These are phyloP conservation scores for Eubucco bourcierii DNA, from an alignment of 2,113 vertebrate species.

Conservation along the genomic window DNA sequence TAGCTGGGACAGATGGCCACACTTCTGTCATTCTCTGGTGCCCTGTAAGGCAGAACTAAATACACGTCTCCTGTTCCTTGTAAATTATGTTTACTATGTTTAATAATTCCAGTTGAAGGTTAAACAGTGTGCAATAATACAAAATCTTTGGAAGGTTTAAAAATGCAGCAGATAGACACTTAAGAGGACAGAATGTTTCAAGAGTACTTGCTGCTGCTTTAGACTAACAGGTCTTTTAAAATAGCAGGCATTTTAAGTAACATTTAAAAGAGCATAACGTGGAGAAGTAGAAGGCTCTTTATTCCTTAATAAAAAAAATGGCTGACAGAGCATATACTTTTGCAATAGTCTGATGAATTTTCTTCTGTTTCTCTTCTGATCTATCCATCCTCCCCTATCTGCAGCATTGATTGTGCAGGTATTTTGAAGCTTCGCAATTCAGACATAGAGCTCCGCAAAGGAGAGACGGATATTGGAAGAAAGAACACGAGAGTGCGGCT, in stretches of 20 bases:
- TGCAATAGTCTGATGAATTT: neutral
- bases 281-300: neutral
- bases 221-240: neutral
- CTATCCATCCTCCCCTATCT: neutral
- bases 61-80: neutral
- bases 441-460: constrained; percentile 97
- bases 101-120: neutral
- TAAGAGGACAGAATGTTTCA: neutral
- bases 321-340: neutral
- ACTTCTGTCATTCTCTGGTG: neutral
- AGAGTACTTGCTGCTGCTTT: neutral
- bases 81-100: neutral
- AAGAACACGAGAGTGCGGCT: constrained; percentile 97
- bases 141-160: neutral
- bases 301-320: neutral
- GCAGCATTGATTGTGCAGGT: constrained; percentile 96
- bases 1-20: neutral
- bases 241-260: neutral
- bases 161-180: neutral
- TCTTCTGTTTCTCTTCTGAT: constrained; percentile 9
- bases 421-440: constrained; percentile 98
- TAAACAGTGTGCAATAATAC: neutral
- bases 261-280: neutral
- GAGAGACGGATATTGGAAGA: constrained; percentile 97
- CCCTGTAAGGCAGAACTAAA: neutral